A percentile compares a stretch with the other conserved stretches of the same genome.
Evolutionary conservation across 2,113 vertebrate species (phyloP).

Genomic region (Psittacula cyanocephala): DNA sequence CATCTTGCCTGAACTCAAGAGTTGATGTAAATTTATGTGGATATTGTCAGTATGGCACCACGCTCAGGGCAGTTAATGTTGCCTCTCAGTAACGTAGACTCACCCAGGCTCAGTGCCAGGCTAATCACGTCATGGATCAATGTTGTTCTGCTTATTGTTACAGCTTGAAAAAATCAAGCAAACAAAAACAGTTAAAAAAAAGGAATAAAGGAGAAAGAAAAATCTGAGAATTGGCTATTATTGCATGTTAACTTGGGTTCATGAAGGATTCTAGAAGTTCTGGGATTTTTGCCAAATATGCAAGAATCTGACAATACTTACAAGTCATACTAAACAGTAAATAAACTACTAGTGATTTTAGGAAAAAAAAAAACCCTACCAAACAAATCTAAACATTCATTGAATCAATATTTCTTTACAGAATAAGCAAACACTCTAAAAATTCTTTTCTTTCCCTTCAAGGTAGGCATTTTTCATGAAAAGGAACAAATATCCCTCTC

Average conservation of each 20-base stretch:
- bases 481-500: neutral
- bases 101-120: neutral
- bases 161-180: neutral
- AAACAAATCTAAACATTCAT: neutral
- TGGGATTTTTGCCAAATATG: neutral
- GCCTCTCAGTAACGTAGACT: neutral
- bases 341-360: neutral
- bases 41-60: neutral
- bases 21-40: neutral
- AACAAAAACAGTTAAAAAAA: neutral
- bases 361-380: fast-evolving
- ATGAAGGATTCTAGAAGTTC: neutral
- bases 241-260: neutral
- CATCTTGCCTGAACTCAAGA: neutral
- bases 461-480: neutral
- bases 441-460: neutral
- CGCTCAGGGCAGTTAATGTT: neutral
- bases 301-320: neutral
- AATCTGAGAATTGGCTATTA: neutral
- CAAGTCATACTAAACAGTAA: neutral
- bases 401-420: neutral
- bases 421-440: neutral
- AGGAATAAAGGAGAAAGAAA: neutral
- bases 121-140: neutral
- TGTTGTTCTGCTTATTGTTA: neutral